Base-by-base conservation (phyloP, 2,113 vertebrate species). In the Girardinichthys multiradiatus region DNA sequence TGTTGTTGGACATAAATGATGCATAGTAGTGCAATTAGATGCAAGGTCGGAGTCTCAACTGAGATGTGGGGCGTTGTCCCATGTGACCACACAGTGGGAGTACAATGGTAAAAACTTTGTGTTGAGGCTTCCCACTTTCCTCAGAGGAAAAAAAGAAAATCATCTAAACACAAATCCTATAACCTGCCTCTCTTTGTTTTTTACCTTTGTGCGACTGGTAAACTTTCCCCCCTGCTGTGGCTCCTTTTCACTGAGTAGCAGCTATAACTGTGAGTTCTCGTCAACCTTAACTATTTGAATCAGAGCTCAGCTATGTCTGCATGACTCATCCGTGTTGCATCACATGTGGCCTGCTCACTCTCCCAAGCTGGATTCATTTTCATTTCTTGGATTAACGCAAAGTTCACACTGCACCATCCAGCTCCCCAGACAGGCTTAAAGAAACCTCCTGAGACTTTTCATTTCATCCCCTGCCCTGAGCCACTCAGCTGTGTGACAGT, bases 71-170 rank as follows among this genome's bases (percentile, higher is more conserved):
- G 5, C 68, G 65, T 39, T 26, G 81, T 85, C 89, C 83, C 86
- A 60, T 77, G 83, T 85, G 87, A 80, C 70, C 59, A 17, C 9
- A 35, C 76, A 37, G 78, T 77, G 75, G 86, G 82, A 80, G 67
- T 39, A 59, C 60, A 72, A 61, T 39, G 45, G 73, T 89, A 90
- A 90, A 89, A 91, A 87, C 74, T 42, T 30, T 65, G 37, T 19
- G 67, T 35, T 67, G 35, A 42, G 64, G 69, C 80, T 76, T 81
- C 83, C 76, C 4, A 77, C 82, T 83, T 71, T 2, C 59, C 75
- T 79, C 14, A 57, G 61, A 79, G 64, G 68, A 10, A 24, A 54
- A 54, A 54, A 51, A 54, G 3, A 45, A 74, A 70, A 83, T 79
- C 63, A 31, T 57, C 72, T 37, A 21, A 59, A 73, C 80, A 77